Percentiles rank a stretch among this genome's conserved stretches.
These are phyloP conservation scores for Chamaetylas fuelleborni DNA, from an alignment of 2,113 vertebrate species.

Conservation along the genomic window DNA sequence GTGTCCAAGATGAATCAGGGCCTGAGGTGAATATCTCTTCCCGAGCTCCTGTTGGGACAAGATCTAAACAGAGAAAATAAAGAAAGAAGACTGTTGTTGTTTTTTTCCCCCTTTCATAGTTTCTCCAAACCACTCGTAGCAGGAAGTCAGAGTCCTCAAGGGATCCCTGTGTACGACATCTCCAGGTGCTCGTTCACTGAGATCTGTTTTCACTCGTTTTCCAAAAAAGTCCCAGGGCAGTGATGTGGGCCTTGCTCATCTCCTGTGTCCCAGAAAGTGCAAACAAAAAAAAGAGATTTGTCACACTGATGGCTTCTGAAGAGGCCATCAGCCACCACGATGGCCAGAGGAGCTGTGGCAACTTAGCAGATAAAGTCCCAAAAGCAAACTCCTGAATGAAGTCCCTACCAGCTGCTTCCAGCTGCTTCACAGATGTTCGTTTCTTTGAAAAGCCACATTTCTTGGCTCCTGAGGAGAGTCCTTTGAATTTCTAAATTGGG, in stretches of 20 bases:
- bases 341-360: not conserved
- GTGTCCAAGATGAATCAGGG: not conserved
- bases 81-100: not conserved
- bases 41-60: not conserved
- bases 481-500: not conserved
- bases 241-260: not conserved
- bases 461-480: not conserved
- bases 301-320: not conserved
- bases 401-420: not conserved
- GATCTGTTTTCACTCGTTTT: not conserved
- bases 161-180: not conserved
- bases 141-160: not conserved
- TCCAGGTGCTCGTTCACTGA: not conserved
- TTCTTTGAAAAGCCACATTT: not conserved
- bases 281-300: not conserved
- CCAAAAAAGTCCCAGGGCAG: not conserved
- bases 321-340: rapidly evolving
- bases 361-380: not conserved
- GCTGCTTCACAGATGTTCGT: not conserved
- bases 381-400: not conserved
- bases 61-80: not conserved
- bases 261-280: not conserved
- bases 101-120: rapidly evolving
- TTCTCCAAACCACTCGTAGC: not conserved
- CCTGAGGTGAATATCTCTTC: not conserved